Conservation (phyloP, 2,113 vertebrate species). For the Myiopsitta monachus region DNA sequence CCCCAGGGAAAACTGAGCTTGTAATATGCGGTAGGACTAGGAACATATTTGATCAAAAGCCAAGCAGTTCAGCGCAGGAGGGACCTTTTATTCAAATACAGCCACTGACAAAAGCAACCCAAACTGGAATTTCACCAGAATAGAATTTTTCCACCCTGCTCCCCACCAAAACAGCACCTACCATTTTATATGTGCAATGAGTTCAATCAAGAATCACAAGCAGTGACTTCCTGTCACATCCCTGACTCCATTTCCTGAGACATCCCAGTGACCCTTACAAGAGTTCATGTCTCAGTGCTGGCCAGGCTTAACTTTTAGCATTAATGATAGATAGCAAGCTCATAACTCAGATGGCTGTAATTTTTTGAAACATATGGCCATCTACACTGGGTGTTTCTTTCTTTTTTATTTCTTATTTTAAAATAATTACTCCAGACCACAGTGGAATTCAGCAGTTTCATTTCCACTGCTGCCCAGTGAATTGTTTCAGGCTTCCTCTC, state of each 20-base stretch:
- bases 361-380: not conserved
- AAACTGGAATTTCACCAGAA: not conserved
- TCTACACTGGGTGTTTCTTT: not conserved
- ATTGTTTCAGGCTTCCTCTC: conserved; percentile 58
- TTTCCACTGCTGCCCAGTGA: not conserved
- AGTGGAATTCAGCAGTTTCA: not conserved
- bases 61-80: not conserved
- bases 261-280: not conserved
- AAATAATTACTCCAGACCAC: not conserved
- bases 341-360: not conserved
- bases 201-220: not conserved
- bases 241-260: not conserved
- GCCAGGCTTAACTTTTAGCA: not conserved
- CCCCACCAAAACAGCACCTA: not conserved
- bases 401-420: not conserved
- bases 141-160: not conserved
- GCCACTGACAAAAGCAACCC: not conserved
- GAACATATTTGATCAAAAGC: not conserved
- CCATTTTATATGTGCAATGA: not conserved
- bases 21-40: not conserved
- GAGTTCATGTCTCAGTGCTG: not conserved
- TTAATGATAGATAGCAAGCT: not conserved
- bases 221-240: not conserved
- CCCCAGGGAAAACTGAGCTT: not conserved
- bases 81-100: not conserved